Evolutionary conservation across 2,797 vertebrate genomes (phyloP).

Genomic region (Tadarida brasiliensis): DNA sequence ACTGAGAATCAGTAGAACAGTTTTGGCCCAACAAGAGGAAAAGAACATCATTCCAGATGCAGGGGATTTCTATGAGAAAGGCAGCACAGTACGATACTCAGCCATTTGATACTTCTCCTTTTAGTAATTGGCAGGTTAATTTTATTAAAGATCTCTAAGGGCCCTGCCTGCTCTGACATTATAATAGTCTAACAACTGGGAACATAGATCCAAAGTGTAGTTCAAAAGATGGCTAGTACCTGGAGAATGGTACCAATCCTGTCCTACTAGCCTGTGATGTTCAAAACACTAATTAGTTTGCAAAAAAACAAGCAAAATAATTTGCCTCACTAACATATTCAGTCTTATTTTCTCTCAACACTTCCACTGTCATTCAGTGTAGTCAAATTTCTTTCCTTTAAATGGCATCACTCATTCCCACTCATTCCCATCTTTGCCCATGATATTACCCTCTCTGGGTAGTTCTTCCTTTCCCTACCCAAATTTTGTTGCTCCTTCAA

Average conservation of each 20-base stretch:
- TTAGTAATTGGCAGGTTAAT: slow-evolving; percentile 34
- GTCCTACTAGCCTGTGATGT: not conserved
- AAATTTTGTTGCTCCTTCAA: not conserved
- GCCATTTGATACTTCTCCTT: not conserved
- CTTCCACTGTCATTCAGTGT: not conserved
- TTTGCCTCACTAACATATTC: not conserved
- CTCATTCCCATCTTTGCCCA: not conserved
- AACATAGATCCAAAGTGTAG: not conserved
- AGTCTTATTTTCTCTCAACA: not conserved
- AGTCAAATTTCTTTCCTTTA: not conserved
- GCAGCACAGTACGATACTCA: not conserved
- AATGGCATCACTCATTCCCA: not conserved
- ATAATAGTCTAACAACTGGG: not conserved
- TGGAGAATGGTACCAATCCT: not conserved
- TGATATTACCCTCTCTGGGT: not conserved
- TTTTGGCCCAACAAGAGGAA: not conserved
- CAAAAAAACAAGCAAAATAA: slow-evolving; percentile 7
- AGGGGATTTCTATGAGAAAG: not conserved
- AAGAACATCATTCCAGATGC: not conserved
- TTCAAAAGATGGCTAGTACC: not conserved
- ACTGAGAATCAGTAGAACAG: not conserved
- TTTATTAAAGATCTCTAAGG: not conserved
- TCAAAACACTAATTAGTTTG: not conserved
- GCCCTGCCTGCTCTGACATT: not conserved
- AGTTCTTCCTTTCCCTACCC: not conserved